Evolutionary conservation across 2,797 vertebrate species (phyloP), one percentile per base, ranked within the genome.

Genomic region (Cephalopachus bancanus): DNA sequence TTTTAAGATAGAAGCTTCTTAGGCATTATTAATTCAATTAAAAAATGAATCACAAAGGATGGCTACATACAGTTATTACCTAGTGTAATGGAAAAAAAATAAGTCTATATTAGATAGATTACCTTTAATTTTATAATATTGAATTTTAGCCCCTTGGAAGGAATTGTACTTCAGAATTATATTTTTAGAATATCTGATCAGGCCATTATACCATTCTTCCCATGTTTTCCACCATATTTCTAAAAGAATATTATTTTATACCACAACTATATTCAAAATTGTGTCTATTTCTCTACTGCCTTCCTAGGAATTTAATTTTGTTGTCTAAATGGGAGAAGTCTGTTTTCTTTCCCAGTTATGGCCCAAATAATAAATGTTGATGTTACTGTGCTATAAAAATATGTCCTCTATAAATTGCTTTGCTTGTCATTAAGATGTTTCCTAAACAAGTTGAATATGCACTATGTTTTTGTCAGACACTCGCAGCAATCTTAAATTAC

Each of bases 291-390:
- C 94, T 97, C 91, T 55, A 16, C 83, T 92, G 95, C 97, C 95
- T 98, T 97, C 92, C 85, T 95, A 97, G 89, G 93, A 98, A 98
- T 98, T 98, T 98, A 98, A 98, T 98, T 98, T 97, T 95, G 83
- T 97, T 97, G 69, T 98, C 96, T 95, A 96, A 97, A 98, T 98
- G 96, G 98, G 90, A 93, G 89, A 97, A 97, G 98, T 98, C 96
- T 98, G 97, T 85, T 94, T 97, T 93, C 96, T 96, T 81, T 94
- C 80, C 95, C 93, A 95, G 93, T 97, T 98, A 98, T 98, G 97
- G 98, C 97, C 96, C 97, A 98, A 98, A 98, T 98, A 98, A 98
- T 98, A 98, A 97, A 98, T 98, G 98, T 97, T 97, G 97, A 97
- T 94, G 84, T 80, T 80, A 88, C 72, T 3, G 78, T 98, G 98